A percentile compares a stretch with the other conserved stretches of the same genome.
These are phyloP conservation scores for Petroica traversi DNA, from an alignment of 2,113 vertebrate species.

Conservation along the genomic window DNA sequence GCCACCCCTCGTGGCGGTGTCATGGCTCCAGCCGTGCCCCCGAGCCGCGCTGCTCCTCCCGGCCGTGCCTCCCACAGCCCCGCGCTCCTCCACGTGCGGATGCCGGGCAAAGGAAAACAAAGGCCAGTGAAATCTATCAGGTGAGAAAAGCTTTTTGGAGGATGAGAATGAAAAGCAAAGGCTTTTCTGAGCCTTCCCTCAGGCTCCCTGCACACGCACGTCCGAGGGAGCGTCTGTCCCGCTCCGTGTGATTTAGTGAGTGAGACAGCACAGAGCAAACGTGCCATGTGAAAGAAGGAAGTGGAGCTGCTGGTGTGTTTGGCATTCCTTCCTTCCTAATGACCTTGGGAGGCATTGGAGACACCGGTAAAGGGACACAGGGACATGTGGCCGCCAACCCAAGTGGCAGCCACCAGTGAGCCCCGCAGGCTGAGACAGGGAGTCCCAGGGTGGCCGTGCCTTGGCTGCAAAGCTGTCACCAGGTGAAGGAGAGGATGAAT, in stretches of 20 bases:
- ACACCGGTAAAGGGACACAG: not conserved
- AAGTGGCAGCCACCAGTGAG: not conserved
- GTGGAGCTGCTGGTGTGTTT: not conserved
- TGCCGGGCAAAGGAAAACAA: not conserved
- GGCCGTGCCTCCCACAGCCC: not conserved
- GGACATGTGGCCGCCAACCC: not conserved
- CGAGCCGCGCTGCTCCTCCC: not conserved
- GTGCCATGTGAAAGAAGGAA: not conserved
- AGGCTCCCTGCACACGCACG: not conserved
- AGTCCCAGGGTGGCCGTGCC: rapidly evolving
- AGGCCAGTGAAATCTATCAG: not conserved
- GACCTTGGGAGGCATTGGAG: not conserved
- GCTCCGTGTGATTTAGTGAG: not conserved
- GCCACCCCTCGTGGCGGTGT: not conserved
- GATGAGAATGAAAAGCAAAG: not conserved
- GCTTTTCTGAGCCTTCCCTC: not conserved
- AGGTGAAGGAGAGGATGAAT: not conserved
- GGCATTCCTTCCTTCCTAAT: not conserved
- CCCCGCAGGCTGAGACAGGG: not conserved
- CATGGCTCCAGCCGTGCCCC: not conserved
- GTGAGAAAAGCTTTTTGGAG: conserved; percentile 19
- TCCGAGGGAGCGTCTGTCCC: not conserved
- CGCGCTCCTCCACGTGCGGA: not conserved
- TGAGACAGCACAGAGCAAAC: not conserved
- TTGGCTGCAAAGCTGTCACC: not conserved